These are phyloP conservation scores for Lepidurus apus DNA, from an alignment of 1,140 invertebrate genomes.

Conservation along the genomic window DNA sequence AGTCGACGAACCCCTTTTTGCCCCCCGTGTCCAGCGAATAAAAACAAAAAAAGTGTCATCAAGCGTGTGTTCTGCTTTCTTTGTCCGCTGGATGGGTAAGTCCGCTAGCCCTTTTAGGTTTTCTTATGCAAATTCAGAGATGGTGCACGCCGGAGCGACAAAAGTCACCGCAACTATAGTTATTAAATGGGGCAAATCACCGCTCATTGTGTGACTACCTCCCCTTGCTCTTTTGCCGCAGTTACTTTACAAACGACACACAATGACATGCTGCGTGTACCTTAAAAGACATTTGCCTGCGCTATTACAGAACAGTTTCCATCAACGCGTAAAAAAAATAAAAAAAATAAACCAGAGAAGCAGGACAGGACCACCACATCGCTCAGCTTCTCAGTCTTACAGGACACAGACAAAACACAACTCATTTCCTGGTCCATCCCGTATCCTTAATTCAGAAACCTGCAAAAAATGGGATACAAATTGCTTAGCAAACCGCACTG, in stretches of 20 bases:
- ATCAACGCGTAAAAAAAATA: background rate
- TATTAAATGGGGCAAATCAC: slow-evolving; percentile 6
- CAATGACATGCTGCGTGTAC: slow-evolving; percentile 6
- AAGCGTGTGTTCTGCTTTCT: background rate
- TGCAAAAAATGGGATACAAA: slow-evolving; percentile 9
- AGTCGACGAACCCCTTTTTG: background rate
- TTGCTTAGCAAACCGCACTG: background rate
- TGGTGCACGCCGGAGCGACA: background rate
- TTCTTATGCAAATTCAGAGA: background rate
- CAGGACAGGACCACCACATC: background rate
- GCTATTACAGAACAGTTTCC: background rate
- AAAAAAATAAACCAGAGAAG: background rate
- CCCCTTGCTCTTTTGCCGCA: background rate
- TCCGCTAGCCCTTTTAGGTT: background rate
- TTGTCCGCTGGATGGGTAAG: background rate
- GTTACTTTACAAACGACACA: slow-evolving; percentile 5
- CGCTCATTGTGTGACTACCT: background rate
- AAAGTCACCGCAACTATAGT: background rate
- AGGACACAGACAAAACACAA: background rate
- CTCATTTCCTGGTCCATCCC: slow-evolving; percentile 1
- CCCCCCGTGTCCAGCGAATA: background rate
- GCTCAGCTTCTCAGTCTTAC: background rate
- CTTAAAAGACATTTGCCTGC: background rate
- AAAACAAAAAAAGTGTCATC: background rate
- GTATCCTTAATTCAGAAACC: background rate